Percentiles rank a stretch among this genome's conserved stretches.
Conservation (phyloP, 1,140 invertebrate genomes). For the Adoxophyes honmai region DNA sequence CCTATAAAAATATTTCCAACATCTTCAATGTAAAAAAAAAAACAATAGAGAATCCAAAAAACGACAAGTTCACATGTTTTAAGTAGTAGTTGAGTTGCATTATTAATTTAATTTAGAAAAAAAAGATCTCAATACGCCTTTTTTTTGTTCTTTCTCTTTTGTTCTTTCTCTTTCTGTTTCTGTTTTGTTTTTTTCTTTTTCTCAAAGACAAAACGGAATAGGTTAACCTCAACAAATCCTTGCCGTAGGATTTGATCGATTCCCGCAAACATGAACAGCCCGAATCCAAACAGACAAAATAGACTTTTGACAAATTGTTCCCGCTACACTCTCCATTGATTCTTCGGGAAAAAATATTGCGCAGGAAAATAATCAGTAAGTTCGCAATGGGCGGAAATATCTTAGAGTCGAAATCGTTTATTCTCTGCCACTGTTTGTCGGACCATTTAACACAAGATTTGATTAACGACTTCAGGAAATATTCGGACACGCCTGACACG, state of each 20-base stretch:
- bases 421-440: constrained; percentile 32
- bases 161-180: too few species aligned
- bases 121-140: too few species aligned
- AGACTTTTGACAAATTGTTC: constrained; percentile 56
- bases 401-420: constrained; percentile 38
- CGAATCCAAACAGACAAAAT: constrained; percentile 37
- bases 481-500: constrained; percentile 19
- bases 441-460: constrained; percentile 58
- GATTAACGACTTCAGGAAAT: constrained; percentile 43
- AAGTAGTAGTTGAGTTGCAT: too few species aligned
- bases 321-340: constrained; percentile 56
- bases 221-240: background rate
- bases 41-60: too few species aligned
- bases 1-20: too few species aligned
- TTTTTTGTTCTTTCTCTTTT: too few species aligned
- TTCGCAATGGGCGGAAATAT: constrained; percentile 39
- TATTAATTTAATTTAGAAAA: too few species aligned
- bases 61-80: too few species aligned
- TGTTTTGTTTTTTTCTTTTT: too few species aligned
- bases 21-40: too few species aligned
- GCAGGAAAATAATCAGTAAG: constrained; percentile 52
- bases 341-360: constrained; percentile 56
- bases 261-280: constrained; percentile 25
- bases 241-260: background rate
- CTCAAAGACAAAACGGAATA: background rate